phyloP scores from a whole-genome alignment of 2,113 vertebrate genomes.

The Erythrolamprus reginae region DNA sequence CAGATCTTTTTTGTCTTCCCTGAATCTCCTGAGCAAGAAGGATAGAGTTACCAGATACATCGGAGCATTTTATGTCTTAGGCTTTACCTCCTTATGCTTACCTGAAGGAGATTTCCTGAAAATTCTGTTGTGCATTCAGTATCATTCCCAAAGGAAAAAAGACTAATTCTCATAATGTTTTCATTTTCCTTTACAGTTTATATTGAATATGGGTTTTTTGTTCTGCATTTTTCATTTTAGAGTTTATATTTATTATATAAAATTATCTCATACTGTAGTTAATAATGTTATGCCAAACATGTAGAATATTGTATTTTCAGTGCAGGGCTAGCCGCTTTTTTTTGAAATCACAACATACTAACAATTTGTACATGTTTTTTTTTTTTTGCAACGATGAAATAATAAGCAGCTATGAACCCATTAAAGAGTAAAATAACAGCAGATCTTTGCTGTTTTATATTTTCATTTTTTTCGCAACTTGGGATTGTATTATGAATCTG shows the following conservation, averaged over 20 bases:
- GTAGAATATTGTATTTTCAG: slow-evolving; percentile 49
- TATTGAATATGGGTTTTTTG: slow-evolving; percentile 55
- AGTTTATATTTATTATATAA: slow-evolving; percentile 53
- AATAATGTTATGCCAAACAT: slow-evolving; percentile 44
- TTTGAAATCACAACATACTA: slow-evolving; percentile 57
- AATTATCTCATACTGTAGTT: slow-evolving; percentile 57
- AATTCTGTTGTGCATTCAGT: slow-evolving; percentile 62
- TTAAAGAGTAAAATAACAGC: slow-evolving; percentile 58
- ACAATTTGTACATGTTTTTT: slow-evolving; percentile 47
- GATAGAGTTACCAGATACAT: slow-evolving; percentile 51
- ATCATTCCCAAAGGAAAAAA: slow-evolving; percentile 58
- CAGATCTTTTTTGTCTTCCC: slow-evolving; percentile 27
- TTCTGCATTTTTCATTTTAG: slow-evolving; percentile 45
- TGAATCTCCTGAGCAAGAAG: slow-evolving; percentile 34
- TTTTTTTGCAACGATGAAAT: slow-evolving; percentile 63
- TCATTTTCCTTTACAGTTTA: slow-evolving; percentile 60
- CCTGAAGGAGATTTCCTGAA: slow-evolving; percentile 64
- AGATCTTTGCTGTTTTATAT: slow-evolving; percentile 19
- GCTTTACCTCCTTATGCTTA: slow-evolving; percentile 65
- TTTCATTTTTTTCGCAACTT: background rate
- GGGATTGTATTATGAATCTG: background rate
- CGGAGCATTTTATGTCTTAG: slow-evolving; percentile 62
- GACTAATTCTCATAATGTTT: slow-evolving; percentile 53
- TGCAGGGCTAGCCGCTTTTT: slow-evolving; percentile 46
- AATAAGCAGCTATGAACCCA: slow-evolving; percentile 53